Evolutionary conservation across 1,140 invertebrate species (phyloP), one percentile per base, ranked within the genome.

Genomic region (Muscidifurax raptorellus): DNA sequence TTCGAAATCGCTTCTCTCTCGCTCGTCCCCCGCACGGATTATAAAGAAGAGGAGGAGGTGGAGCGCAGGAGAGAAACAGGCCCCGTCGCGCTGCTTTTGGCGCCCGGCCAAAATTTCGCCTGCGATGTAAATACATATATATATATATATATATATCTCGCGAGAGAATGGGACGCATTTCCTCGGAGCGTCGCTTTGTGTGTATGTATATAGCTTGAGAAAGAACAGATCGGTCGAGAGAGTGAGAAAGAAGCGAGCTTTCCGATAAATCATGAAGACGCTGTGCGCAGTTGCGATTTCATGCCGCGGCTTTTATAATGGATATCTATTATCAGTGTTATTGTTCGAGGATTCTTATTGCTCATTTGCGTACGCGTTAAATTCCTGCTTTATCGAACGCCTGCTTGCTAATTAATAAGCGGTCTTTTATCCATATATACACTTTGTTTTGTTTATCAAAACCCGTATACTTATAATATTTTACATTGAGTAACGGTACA

Each of bases 91-190:
- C 52, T 59, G n/a, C n/a, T 59, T 52, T 88, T 88, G 87, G 87
- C 86, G 47, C 15, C n/a, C 6, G 25, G 80, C 87, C 87, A 88
- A 86, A 40, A 83, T 81, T 86, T 83, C 47, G 79, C 40, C 9
- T 27, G n/a, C 15, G 9, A 4, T 40, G 74, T 76, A 52, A 74
- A 40, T 66, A 44, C 67, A 22, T 59, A 72, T 86, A 32, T 71
- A 44, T 75, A 9, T 47, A 47, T 7, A 47, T 1, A 47, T 5
- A 9, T 40, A 40, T 40, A 40, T n/a, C 30, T 69, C 82, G 72
- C 79, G 69, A 74, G 71, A 64, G 30, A 85, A 79, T 78, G 10
- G 67, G 25, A 30, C 67, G 67, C 67, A 30, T 69, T 69, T 69
- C 22, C 25, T 28, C 66, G 66, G 10, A 10, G 36, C 36, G 36